These are phyloP conservation scores for Chloromyia formosa DNA, from an alignment of 2,888 invertebrate genomes.

Conservation along the genomic window DNA sequence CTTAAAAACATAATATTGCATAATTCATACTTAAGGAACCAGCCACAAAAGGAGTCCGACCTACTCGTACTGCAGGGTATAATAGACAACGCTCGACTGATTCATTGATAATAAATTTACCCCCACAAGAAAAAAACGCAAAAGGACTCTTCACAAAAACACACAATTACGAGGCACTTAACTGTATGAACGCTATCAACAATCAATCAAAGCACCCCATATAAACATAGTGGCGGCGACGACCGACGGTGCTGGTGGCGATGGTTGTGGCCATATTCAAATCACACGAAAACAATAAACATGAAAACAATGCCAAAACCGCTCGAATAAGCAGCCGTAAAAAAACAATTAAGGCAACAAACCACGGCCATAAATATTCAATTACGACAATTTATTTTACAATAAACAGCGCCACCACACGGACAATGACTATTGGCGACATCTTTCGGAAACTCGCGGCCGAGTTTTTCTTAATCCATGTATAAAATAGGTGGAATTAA, in stretches of 20 bases:
- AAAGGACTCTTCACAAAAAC: neutral
- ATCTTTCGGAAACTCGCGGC: neutral
- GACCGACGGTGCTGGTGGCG: neutral
- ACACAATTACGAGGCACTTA: slow-evolving; percentile 38
- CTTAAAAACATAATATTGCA: slow-evolving; percentile 15
- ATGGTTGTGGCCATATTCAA: slow-evolving; percentile 16
- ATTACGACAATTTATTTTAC: slow-evolving; percentile 49
- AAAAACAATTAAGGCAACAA: slow-evolving; percentile 47
- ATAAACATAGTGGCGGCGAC: neutral
- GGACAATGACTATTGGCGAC: slow-evolving; percentile 17
- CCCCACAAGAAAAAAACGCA: no score
- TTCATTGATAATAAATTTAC: no score
- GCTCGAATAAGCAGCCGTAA: slow-evolving; percentile 40
- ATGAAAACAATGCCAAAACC: slow-evolving; percentile 36
- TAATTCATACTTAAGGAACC: neutral
- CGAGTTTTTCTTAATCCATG: neutral
- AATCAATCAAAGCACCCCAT: slow-evolving; percentile 30
- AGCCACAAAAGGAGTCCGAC: no score
- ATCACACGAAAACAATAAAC: slow-evolving; percentile 30
- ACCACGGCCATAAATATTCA: slow-evolving; percentile 48
- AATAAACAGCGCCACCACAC: slow-evolving; percentile 39
- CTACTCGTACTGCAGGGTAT: no score
- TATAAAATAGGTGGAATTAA: slow-evolving; percentile 17
- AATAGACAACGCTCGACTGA: no score
- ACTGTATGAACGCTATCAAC: slow-evolving; percentile 15